Evolutionary conservation across 2,797 vertebrate genomes (phyloP), one percentile per base, ranked within the genome.

Genomic region (Aeoliscus strigatus): DNA sequence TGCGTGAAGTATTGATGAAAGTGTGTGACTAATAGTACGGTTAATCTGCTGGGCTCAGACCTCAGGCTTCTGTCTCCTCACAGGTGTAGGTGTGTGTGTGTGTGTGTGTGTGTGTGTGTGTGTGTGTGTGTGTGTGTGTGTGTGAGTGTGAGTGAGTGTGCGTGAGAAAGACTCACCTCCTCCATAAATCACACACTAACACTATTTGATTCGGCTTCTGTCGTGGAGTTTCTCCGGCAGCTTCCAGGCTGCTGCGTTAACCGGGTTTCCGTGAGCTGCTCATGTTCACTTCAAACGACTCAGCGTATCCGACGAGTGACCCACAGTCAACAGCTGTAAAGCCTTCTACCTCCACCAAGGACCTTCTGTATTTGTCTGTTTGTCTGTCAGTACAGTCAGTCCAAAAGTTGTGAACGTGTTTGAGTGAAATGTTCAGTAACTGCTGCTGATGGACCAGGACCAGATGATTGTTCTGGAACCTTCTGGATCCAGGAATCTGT

Each of bases 171-270:
- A 54, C 50, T 70, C 59, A 62, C 45, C 54, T 72, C 67, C 27
- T 10, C 50, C 60, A 69, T 77, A 75, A 72, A 79, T 78, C 65
- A 75, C 74, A 70, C 58, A 44, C 24, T 56, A 23, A 39, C 34
- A 48, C 66, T 48, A 70, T 74, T 54, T 74, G 76, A 76, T 68
- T 73, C 49, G 39, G 54, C 47, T 60, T 34, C 7, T n/a, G n/a
- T n/a, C n/a, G n/a, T n/a, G n/a, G n/a, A n/a, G 42, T 36, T 54
- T 73, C 49, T 59, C 65, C 41, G 16, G 11, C 58, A 9, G 52
- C 37, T 66, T 74, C 52, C 41, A 45, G 53, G 35, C 39, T 53
- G 41, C 31, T 47, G 60, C 10, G 54, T 63, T 60, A 56, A 51
- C 31, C 29, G 33, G 45, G 55, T 16, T 43, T 53, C 44, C 39